Base-by-base conservation (phyloP, 2,888 invertebrate species). In the Parthenolecanium corni region DNA sequence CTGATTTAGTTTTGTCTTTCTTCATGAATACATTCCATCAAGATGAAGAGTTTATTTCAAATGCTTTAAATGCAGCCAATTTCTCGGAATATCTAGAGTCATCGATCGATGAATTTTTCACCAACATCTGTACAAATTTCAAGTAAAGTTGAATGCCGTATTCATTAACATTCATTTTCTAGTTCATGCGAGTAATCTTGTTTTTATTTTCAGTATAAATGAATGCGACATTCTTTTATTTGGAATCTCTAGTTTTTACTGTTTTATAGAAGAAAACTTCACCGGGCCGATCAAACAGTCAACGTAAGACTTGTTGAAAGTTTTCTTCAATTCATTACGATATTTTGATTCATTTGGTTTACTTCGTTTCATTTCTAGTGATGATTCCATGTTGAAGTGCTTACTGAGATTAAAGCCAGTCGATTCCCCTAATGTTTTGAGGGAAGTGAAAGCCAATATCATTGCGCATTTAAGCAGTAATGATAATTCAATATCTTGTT, bases 211-310 rank as follows among this genome's bases (percentile, higher is more conserved):
- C 53, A 68, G 68, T 47, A 57, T 67, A 20, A 54, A 66, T 40
- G 74, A 77, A 64, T 52, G 65, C 42, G 74, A 77, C 63, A 73
- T 82, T 67, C 71, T 83, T 14, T 71, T 76, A 56, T 73, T 81
- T 57, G 86, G 82, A 2, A 77, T 87, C 18, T 78, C 83, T 40
- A 78, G 83, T 67, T 74, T 89, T 25, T 76, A 85, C 54, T 77
- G 79, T 24, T 93, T 91, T 74, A 79, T 88, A 61, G 86, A 89
- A 72, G 78, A 78, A 58, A 93, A 93, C 74, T 92, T 89, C 80
- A 84, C 84, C 54, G 86, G 91, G 0, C 87, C 89, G 3, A 11
- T 40, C 2, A 23, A 54, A n/a, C 11, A 16, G 11, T 4, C 38
- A 11, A 42, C 38, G 42, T 54, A 24, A 40, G 54, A 23, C 20